phyloP scores from a whole-genome alignment of 2,113 vertebrate species.

The Proteles cristata region DNA sequence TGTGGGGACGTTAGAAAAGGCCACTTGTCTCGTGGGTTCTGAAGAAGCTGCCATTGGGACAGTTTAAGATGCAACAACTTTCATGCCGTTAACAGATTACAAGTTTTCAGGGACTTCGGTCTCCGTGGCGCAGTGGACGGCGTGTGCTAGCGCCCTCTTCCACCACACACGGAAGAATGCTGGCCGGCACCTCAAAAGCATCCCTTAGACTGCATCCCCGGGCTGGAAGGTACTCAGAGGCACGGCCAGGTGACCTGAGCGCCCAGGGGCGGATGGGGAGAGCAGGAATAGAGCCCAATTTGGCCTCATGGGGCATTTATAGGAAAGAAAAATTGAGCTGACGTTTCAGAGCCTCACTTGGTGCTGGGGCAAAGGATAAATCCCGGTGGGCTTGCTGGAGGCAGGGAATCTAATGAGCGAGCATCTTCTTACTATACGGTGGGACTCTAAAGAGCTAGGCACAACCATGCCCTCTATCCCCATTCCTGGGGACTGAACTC shows the following conservation, averaged over 20 bases:
- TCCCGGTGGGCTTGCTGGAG: rapidly evolving
- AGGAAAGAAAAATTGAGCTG: neutral
- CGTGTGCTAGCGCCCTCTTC: rapidly evolving
- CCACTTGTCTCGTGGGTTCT: neutral
- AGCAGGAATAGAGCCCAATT: too few species aligned
- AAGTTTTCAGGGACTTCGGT: too few species aligned
- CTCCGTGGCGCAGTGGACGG: rapidly evolving
- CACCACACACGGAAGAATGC: too few species aligned
- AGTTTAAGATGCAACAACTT: neutral
- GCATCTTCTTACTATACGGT: neutral
- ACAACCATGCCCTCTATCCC: too few species aligned
- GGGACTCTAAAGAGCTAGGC: too few species aligned
- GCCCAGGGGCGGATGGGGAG: rapidly evolving
- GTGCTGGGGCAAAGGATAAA: neutral
- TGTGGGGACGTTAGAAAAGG: neutral
- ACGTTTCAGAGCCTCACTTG: neutral
- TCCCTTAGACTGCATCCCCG: rapidly evolving
- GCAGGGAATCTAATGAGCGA: rapidly evolving
- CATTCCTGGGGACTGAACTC: neutral
- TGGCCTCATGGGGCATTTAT: rapidly evolving
- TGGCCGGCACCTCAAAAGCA: rapidly evolving
- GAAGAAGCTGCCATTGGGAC: neutral
- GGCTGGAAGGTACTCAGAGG: neutral
- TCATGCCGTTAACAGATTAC: too few species aligned
- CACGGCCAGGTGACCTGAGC: neutral